These are phyloP conservation scores for Dicaeum eximium DNA, from an alignment of 2,113 vertebrate species.

Conservation along the genomic window DNA sequence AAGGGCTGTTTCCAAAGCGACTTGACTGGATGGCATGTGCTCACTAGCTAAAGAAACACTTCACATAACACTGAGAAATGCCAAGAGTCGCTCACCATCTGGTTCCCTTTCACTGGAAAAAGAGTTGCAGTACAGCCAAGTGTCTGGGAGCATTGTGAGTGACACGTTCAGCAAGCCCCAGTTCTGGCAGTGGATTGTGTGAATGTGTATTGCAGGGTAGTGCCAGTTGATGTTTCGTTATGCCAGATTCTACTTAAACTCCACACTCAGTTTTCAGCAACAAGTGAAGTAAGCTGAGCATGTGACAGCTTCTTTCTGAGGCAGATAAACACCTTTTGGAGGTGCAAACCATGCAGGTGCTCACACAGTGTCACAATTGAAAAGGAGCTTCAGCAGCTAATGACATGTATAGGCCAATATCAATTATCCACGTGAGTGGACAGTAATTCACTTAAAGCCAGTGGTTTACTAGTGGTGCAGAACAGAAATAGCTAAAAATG, in stretches of 20 bases:
- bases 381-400: background rate
- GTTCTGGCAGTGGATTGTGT: conserved; percentile 13
- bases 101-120: conserved; percentile 14
- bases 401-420: background rate
- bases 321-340: background rate
- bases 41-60: conserved; percentile 45
- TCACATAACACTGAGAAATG: conserved; percentile 6
- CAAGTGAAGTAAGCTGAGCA: background rate
- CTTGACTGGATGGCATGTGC: background rate
- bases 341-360: background rate
- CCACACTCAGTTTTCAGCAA: background rate
- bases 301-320: background rate
- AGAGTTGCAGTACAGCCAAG: background rate
- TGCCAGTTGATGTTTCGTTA: conserved; percentile 40
- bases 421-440: background rate
- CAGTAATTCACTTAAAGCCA: background rate
- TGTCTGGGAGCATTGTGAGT: conserved; percentile 35
- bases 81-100: conserved; percentile 46
- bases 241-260: conserved; percentile 9
- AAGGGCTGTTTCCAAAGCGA: background rate
- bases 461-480: background rate
- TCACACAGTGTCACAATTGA: background rate
- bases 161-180: conserved; percentile 19
- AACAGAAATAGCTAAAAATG: background rate
- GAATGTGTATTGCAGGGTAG: conserved; percentile 32